Conservation (phyloP, 2,113 vertebrate genomes). For the Nannospalax galili region DNA sequence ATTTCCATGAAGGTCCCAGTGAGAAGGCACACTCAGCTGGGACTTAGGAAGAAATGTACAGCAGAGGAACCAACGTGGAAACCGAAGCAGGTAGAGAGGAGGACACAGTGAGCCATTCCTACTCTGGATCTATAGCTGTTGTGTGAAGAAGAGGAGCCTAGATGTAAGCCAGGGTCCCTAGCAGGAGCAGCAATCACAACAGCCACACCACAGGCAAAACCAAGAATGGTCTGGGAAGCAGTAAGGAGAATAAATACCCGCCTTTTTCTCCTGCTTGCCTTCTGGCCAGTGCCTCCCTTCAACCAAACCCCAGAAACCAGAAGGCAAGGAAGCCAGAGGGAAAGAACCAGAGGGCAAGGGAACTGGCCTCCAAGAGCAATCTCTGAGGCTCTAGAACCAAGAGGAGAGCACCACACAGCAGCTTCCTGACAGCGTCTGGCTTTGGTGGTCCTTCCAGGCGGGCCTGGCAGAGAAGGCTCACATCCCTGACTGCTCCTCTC, state of each 20-base stretch:
- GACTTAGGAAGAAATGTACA: neutral
- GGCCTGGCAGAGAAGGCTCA: neutral
- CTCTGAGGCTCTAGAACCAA: accelerated
- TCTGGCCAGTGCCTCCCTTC: neutral
- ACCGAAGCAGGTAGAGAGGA: neutral
- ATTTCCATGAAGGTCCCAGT: neutral
- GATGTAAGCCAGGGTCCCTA: neutral
- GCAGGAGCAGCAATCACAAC: neutral
- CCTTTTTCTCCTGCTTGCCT: neutral
- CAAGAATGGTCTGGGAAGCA: neutral
- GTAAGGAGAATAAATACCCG: neutral
- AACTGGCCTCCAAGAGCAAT: neutral
- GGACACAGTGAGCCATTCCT: accelerated
- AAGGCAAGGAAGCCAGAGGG: no score
- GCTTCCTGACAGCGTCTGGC: neutral
- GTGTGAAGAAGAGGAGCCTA: no score
- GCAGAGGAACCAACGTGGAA: neutral
- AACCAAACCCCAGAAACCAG: neutral
- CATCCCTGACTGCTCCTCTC: neutral
- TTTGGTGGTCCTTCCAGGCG: neutral
- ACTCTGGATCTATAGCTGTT: neutral
- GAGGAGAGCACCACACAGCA: accelerated
- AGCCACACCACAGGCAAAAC: neutral
- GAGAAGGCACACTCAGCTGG: neutral
- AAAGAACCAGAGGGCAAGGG: no score